Evolutionary conservation across 2,888 invertebrate species (phyloP).

Genomic region (Cryptocephalus moraei): DNA sequence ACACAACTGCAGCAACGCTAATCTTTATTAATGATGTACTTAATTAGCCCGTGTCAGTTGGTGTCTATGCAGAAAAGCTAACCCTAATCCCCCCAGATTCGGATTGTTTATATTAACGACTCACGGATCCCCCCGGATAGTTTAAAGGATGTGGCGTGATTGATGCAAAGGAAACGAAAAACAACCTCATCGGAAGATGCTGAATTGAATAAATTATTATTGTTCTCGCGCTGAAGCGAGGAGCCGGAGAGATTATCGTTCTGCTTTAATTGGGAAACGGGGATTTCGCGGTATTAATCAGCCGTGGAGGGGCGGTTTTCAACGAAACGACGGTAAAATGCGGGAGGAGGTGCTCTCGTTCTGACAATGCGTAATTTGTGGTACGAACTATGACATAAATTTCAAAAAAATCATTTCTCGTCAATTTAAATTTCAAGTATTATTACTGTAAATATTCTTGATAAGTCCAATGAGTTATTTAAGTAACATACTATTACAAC

Average conservation of each 20-base stretch:
- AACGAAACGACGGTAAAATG: no score
- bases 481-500: no score
- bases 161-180: slow-evolving; percentile 15
- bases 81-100: slow-evolving; percentile 20
- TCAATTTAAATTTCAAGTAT: no score
- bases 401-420: no score
- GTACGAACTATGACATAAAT: no score
- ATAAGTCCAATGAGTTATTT: no score
- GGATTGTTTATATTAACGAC: slow-evolving; percentile 24
- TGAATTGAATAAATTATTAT: slow-evolving; percentile 15
- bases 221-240: slow-evolving; percentile 5
- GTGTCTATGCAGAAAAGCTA: slow-evolving; percentile 24
- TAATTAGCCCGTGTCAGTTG: slow-evolving; percentile 27
- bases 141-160: slow-evolving; percentile 21
- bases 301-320: no score
- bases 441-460: no score
- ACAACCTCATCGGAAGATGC: slow-evolving; percentile 11
- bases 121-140: slow-evolving; percentile 11
- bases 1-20: slow-evolving; percentile 24
- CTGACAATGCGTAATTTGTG: no score
- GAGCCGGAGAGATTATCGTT: neutral
- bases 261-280: neutral
- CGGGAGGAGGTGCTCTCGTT: no score
- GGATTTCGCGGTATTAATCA: no score
- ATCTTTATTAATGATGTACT: slow-evolving; percentile 32